Evolutionary conservation across 2,113 vertebrate species (phyloP).

Genomic region (Bostrychus sinensis): DNA sequence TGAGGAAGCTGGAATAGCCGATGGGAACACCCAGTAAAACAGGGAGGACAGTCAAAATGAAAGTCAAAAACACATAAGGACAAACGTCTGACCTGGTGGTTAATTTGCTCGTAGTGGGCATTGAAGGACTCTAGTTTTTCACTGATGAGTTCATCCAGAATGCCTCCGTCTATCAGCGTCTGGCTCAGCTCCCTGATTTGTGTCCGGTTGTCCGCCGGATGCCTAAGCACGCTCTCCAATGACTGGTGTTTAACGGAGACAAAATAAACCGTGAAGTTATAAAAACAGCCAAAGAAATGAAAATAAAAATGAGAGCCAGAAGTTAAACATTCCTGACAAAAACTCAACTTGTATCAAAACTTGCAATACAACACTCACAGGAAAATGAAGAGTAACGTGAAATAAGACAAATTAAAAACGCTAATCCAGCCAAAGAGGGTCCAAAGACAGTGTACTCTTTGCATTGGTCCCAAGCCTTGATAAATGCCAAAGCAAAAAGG

Average conservation of each 20-base stretch:
- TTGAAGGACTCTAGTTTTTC: slow-evolving; percentile 96
- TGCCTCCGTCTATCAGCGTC: slow-evolving; percentile 96
- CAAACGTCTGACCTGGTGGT: slow-evolving; percentile 84
- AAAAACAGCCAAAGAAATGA: background rate
- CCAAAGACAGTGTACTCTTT: background rate
- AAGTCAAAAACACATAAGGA: slow-evolving; percentile 10
- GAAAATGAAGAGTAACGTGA: background rate
- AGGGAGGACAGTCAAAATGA: too few relatives aligned
- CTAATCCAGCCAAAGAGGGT: background rate
- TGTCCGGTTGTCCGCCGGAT: slow-evolving; percentile 95
- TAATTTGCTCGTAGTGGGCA: slow-evolving; percentile 88
- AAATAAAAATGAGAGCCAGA: too few relatives aligned
- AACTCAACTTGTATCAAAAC: too few relatives aligned
- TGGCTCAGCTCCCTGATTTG: slow-evolving; percentile 97
- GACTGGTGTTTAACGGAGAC: slow-evolving; percentile 73
- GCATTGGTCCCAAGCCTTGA: background rate
- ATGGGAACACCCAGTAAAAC: background rate
- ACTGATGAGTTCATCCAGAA: slow-evolving; percentile 96
- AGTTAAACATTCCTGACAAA: too few relatives aligned
- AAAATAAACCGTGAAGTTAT: background rate
- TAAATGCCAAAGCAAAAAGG: slow-evolving; percentile 1
- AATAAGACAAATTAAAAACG: background rate
- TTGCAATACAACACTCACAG: background rate
- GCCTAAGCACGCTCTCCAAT: slow-evolving; percentile 90
- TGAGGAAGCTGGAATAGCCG: too few relatives aligned